Base-by-base conservation (phyloP, 2,888 invertebrate species). In the Lobophora halterata region DNA sequence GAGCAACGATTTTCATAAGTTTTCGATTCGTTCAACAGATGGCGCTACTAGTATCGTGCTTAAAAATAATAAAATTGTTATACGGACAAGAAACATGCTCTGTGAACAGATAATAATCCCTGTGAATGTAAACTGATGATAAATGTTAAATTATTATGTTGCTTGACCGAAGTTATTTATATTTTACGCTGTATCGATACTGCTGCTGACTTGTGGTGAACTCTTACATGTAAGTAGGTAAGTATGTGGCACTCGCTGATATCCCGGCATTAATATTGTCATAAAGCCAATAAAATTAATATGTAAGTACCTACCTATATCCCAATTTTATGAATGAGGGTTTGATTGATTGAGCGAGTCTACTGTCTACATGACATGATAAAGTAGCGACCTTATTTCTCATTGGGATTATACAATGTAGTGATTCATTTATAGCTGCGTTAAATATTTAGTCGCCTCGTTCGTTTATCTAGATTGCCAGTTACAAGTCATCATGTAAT, bases 401-500 rank as follows among this genome's bases (percentile, higher is more conserved):
- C 25, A 36, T 32, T 35, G 28, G 19, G 25, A 20, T n/a, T 35
- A 28, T 36, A 39, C 39, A 45, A 32, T 32, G 35, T 40, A 40
- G 39, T 49, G 43, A 49, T 35, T 51, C 37, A 49, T 46, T 23
- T 40, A 18, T 37, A 37, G 14, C 20, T 36, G 44, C 21, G 40
- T 44, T 37, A 39, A 45, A 39, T 40, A 42, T 52, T 46, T 42
- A 40, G 46, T 16, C 16, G 32, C 31, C 21, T 23, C 19, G 39
- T 19, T 23, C 19, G 39, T 45, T 46, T 49, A 52, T 52, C 46
- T 44, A 46, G 33, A 17, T 34, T 30, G 23, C 29, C 32, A 45
- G 42, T 21, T 28, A 25, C 46, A 31, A 37, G 37, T 33, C 29
- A 17, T 39, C 24, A 17, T 23, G 16, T 46, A 31, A 32, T 30